Evolutionary conservation across 2,888 invertebrate species (phyloP).

Genomic region (Rhagophthalmus giganteus): DNA sequence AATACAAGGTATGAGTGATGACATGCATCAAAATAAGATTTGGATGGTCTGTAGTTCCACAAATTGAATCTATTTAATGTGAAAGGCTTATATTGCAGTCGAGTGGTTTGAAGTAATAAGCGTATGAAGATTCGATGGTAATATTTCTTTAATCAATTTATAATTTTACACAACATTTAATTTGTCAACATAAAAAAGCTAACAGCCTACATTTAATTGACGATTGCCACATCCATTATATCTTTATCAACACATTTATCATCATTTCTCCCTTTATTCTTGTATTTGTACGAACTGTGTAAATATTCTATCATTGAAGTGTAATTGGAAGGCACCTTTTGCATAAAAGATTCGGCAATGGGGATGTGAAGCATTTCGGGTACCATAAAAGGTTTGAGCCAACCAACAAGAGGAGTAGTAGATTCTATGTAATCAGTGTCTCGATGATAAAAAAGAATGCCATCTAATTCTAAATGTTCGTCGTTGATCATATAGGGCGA

Average conservation of each 20-base stretch:
- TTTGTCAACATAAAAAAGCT: not conserved
- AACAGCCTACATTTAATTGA: not conserved
- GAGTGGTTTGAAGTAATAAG: too few relatives aligned
- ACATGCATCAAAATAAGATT: too few relatives aligned
- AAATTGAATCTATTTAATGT: too few relatives aligned
- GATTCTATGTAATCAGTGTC: slow-evolving; percentile 74
- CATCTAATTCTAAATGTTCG: slow-evolving; percentile 68
- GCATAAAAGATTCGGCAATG: slow-evolving; percentile 55
- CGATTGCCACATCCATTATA: not conserved
- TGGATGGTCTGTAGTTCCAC: too few relatives aligned
- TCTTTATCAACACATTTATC: too few relatives aligned
- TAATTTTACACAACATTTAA: slow-evolving; percentile 17
- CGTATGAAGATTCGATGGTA: too few relatives aligned
- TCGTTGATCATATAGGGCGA: slow-evolving; percentile 47
- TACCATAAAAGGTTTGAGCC: slow-evolving; percentile 90
- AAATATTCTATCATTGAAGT: slow-evolving; percentile 59
- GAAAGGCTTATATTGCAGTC: too few relatives aligned
- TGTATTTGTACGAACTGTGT: slow-evolving; percentile 31
- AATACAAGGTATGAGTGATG: too few relatives aligned
- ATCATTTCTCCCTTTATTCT: not conserved
- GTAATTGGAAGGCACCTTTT: slow-evolving; percentile 59
- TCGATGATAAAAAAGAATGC: slow-evolving; percentile 89
- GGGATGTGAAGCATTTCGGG: slow-evolving; percentile 69
- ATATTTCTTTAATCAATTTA: too few relatives aligned
- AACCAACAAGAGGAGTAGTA: slow-evolving; percentile 84